A percentile compares a stretch with the other conserved stretches of the same genome.
Evolutionary conservation across 2,113 vertebrate genomes (phyloP).

Genomic region (Epinephelus fuscoguttatus): DNA sequence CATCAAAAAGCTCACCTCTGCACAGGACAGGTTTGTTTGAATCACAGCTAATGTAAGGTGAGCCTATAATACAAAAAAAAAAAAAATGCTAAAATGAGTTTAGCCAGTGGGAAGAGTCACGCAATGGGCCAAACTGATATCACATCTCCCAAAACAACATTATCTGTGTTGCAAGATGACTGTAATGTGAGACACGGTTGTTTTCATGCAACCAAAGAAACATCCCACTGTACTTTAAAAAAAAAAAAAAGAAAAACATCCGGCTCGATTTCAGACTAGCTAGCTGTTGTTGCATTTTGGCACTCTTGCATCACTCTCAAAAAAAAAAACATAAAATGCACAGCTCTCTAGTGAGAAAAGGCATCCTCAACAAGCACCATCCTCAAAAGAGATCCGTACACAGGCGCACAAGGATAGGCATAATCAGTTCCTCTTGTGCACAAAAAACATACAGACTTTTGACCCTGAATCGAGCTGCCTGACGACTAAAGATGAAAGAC

Average conservation of each 20-base stretch:
- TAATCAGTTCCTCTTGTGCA: conserved; percentile 38
- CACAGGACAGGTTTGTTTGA: not conserved
- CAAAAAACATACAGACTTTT: conserved; percentile 44
- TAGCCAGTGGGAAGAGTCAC: conserved; percentile 1
- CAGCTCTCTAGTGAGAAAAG: conserved; percentile 38
- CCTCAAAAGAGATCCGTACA: not conserved
- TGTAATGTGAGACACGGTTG: conserved; percentile 31
- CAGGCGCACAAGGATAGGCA: conserved; percentile 10
- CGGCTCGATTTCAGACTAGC: conserved; percentile 39
- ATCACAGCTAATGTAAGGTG: not conserved
- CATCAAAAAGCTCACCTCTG: not conserved
- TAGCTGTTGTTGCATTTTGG: conserved; percentile 63
- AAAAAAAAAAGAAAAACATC: conserved; percentile 4
- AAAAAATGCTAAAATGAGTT: conserved; percentile 8
- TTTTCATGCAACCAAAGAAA: conserved; percentile 42
- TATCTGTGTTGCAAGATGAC: conserved; percentile 26
- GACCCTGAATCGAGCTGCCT: conserved; percentile 48
- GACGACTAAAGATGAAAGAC: conserved; percentile 62
- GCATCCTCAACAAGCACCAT: conserved; percentile 9
- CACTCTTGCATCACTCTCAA: conserved; percentile 62
- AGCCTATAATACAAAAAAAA: not conserved
- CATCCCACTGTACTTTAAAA: conserved; percentile 21
- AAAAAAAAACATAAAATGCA: conserved; percentile 60
- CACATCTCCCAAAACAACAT: conserved; percentile 31
- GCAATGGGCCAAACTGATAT: conserved; percentile 15